Conservation (phyloP, 2,888 invertebrate genomes). For the Dyspetes luteomarginatus region DNA sequence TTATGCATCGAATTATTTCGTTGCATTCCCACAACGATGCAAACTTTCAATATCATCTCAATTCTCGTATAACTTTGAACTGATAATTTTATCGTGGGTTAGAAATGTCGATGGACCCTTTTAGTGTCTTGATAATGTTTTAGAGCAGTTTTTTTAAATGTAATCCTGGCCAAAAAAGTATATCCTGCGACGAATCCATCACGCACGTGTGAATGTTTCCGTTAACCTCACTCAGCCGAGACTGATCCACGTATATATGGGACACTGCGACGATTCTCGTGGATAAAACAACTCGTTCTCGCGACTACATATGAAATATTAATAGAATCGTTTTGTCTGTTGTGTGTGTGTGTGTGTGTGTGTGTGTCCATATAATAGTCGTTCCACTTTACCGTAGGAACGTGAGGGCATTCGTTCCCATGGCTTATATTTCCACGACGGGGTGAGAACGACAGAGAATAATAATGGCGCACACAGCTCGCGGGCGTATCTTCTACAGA, state of each 20-base stretch:
- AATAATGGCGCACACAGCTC: slow-evolving; percentile 48
- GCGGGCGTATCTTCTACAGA: neutral
- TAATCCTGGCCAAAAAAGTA: too few relatives aligned
- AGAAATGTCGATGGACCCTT: too few relatives aligned
- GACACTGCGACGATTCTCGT: slow-evolving; percentile 22
- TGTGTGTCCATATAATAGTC: slow-evolving; percentile 20
- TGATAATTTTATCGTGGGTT: too few relatives aligned
- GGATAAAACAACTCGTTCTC: slow-evolving; percentile 43
- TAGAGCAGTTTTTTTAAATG: too few relatives aligned
- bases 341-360: slow-evolving; percentile 25
- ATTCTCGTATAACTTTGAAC: too few relatives aligned
- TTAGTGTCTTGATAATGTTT: too few relatives aligned
- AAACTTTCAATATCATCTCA: too few relatives aligned
- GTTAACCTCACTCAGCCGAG: slow-evolving; percentile 60
- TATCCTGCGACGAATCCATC: too few relatives aligned
- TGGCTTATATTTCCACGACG: slow-evolving; percentile 51
- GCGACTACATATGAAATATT: slow-evolving; percentile 72
- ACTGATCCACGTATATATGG: slow-evolving; percentile 48
- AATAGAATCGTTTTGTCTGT: slow-evolving; percentile 68
- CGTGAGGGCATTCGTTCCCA: slow-evolving; percentile 67
- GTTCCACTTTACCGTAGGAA: slow-evolving; percentile 69
- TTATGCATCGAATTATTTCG: too few relatives aligned
- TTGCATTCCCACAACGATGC: too few relatives aligned
- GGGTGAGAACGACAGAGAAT: slow-evolving; percentile 66
- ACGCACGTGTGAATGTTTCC: too few relatives aligned